Evolutionary conservation across 2,888 invertebrate species (phyloP).

Genomic region (Cylindroiulus punctatus): DNA sequence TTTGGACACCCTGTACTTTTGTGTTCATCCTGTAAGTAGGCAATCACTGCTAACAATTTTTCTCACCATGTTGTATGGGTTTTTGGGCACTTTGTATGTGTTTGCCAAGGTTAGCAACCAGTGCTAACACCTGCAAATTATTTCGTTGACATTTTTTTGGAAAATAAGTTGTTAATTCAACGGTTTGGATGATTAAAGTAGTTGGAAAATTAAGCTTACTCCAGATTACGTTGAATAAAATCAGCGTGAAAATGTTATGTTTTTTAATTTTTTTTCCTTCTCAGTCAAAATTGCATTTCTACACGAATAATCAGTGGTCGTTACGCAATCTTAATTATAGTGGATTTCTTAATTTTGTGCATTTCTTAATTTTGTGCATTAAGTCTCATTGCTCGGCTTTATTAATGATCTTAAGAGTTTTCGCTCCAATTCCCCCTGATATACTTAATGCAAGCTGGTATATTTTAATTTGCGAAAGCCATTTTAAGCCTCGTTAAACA

Average conservation of each 20-base stretch:
- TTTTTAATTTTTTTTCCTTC: neutral
- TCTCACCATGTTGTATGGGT: too few relatives aligned
- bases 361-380: neutral
- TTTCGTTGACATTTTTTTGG: too few relatives aligned
- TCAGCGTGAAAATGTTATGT: neutral
- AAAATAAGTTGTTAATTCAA: too few relatives aligned
- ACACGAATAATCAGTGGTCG: slow-evolving; percentile 20
- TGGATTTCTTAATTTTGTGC: neutral
- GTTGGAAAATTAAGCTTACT: neutral
- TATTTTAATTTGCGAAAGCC: neutral
- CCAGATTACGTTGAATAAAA: neutral
- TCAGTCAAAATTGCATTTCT: neutral
- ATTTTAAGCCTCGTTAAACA: slow-evolving; percentile 2
- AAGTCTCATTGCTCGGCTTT: neutral
- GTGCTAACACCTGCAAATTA: too few relatives aligned
- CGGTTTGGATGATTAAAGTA: neutral
- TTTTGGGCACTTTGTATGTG: too few relatives aligned
- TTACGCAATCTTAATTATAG: slow-evolving; percentile 16
- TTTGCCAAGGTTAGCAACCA: too few relatives aligned
- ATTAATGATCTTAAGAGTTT: neutral
- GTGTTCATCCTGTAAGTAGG: too few relatives aligned
- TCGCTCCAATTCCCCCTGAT: neutral
- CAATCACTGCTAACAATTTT: too few relatives aligned
- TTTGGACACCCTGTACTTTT: too few relatives aligned
- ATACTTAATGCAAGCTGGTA: neutral